A percentile compares a stretch with the other conserved stretches of the same genome.
Evolutionary conservation across 2,797 vertebrate species (phyloP).

Genomic region (Gymnodraco acuticeps): DNA sequence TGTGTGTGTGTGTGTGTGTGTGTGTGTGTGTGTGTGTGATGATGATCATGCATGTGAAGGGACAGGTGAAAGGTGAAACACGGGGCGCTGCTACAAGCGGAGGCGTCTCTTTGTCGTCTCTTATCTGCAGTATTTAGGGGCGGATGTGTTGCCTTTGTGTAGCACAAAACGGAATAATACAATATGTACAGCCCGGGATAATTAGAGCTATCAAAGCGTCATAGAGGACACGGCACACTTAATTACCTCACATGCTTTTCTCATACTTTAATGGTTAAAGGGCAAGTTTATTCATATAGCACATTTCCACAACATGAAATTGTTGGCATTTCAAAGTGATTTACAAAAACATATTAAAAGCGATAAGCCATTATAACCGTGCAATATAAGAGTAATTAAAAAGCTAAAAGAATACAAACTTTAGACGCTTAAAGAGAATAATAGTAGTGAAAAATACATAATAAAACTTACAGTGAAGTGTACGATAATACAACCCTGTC

Average conservation of each 20-base stretch:
- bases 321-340: too few species aligned
- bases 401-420: too few species aligned
- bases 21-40: slow-evolving; percentile 35
- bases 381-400: too few species aligned
- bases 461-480: too few species aligned
- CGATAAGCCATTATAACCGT: too few species aligned
- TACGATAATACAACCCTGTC: too few species aligned
- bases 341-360: too few species aligned
- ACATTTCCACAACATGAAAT: too few species aligned
- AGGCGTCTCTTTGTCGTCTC: slow-evolving; percentile 57
- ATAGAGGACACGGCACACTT: slow-evolving; percentile 49
- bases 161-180: slow-evolving; percentile 63
- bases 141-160: slow-evolving; percentile 45
- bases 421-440: too few species aligned
- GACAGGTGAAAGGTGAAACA: slow-evolving; percentile 70
- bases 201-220: slow-evolving; percentile 63
- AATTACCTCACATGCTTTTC: slow-evolving; percentile 62
- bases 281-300: neutral
- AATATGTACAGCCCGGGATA: slow-evolving; percentile 70
- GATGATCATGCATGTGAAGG: slow-evolving; percentile 56
- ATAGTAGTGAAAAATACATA: too few species aligned
- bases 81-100: slow-evolving; percentile 42
- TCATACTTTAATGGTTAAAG: slow-evolving; percentile 38
- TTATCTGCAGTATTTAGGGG: slow-evolving; percentile 62
- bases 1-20: slow-evolving; percentile 32